Evolutionary conservation across 30 jellyfish, hydroid and myxozoan genomes (phyloP).

Genomic region (Mastigias papua): DNA sequence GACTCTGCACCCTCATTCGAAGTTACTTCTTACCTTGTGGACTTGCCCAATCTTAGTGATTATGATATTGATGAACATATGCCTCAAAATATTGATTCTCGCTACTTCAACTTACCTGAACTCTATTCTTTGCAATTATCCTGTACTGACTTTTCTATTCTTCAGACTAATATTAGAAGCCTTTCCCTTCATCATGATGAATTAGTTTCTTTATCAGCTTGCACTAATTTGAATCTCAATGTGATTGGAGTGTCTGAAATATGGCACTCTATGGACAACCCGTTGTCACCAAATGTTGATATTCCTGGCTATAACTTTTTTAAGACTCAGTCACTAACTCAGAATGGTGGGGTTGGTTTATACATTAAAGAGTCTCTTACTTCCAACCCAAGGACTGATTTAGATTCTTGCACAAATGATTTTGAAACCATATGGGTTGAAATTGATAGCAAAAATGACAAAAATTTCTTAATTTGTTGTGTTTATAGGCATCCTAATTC

Average conservation of each 20-base stretch:
- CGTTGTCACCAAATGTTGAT: slow-evolving; percentile 3
- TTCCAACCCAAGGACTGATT: slow-evolving; percentile 51
- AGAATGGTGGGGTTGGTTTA: slow-evolving; percentile 64
- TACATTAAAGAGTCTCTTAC: slow-evolving; percentile 38
- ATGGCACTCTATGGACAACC: slow-evolving; percentile 25
- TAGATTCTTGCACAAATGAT: no score
- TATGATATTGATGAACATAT: slow-evolving; percentile 52
- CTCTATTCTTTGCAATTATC: slow-evolving; percentile 45
- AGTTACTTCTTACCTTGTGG: slow-evolving; percentile 30
- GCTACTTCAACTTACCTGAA: slow-evolving; percentile 54
- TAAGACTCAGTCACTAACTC: slow-evolving; percentile 32
- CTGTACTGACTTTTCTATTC: slow-evolving; percentile 50
- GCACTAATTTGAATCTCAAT: slow-evolving; percentile 44
- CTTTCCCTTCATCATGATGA: slow-evolving; percentile 70
- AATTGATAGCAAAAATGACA: no score
- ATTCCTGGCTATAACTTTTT: slow-evolving; percentile 28
- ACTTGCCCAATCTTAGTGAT: slow-evolving; percentile 62
- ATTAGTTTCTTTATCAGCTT: slow-evolving; percentile 53
- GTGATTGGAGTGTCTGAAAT: slow-evolving; percentile 67
- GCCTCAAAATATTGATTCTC: slow-evolving; percentile 63
- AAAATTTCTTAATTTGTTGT: no score
- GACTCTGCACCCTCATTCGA: slow-evolving; percentile 55
- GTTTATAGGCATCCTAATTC: no score
- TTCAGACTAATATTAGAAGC: slow-evolving; percentile 58
- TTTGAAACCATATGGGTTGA: no score